Conservation (phyloP, 1,140 invertebrate species). For the Bombus pyrosoma region DNA sequence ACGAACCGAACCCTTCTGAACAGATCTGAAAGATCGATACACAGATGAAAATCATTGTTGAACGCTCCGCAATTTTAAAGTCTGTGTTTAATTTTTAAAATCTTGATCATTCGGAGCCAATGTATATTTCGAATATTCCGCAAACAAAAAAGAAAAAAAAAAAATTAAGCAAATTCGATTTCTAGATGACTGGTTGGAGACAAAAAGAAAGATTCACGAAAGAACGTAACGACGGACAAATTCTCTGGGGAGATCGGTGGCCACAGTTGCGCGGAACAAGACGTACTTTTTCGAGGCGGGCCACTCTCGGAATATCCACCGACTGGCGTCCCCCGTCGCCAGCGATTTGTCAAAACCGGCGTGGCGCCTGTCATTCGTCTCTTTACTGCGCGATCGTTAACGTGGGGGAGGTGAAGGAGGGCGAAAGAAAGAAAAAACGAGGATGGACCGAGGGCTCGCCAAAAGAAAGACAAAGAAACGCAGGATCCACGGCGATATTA, state of each 20-base stretch:
- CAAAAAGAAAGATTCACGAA: neutral
- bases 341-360: slow-evolving; percentile 69
- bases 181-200: too few species aligned
- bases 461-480: slow-evolving; percentile 67
- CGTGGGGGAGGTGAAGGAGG: slow-evolving; percentile 32
- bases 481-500: slow-evolving; percentile 70
- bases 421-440: neutral
- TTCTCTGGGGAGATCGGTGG: neutral
- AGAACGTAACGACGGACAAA: neutral
- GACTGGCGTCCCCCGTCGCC: slow-evolving; percentile 54
- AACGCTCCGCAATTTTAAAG: too few species aligned
- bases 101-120: too few species aligned
- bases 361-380: slow-evolving; percentile 70
- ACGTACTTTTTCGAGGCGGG: slow-evolving; percentile 41
- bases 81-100: too few species aligned
- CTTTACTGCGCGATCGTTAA: slow-evolving; percentile 68
- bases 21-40: too few species aligned
- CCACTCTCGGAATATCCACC: slow-evolving; percentile 52
- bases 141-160: too few species aligned
- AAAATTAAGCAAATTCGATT: too few species aligned
- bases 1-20: too few species aligned
- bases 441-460: slow-evolving; percentile 45
- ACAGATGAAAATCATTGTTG: too few species aligned
- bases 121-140: too few species aligned
- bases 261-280: slow-evolving; percentile 1